Percentiles rank a stretch among this genome's conserved stretches.
Evolutionary conservation across 2,797 vertebrate genomes (phyloP).

Genomic region (Taeniopygia guttata): DNA sequence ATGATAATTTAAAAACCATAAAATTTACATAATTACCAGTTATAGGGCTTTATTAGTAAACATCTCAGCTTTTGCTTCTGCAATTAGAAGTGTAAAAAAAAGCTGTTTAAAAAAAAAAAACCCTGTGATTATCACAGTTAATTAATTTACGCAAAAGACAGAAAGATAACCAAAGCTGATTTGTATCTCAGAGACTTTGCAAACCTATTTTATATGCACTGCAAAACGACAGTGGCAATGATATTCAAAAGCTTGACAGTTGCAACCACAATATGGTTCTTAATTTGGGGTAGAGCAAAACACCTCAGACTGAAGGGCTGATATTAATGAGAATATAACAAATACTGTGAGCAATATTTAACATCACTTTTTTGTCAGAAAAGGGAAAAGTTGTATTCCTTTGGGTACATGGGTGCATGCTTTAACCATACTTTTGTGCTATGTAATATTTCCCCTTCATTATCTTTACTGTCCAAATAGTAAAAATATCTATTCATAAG

Average conservation of each 20-base stretch:
- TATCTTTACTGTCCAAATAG: background rate
- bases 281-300: background rate
- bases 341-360: background rate
- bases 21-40: slow-evolving; percentile 33
- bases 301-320: background rate
- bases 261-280: fast-evolving
- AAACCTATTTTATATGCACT: background rate
- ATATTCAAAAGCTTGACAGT: background rate
- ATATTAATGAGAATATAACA: background rate
- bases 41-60: background rate
- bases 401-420: background rate
- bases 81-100: slow-evolving; percentile 2
- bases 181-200: background rate
- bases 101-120: background rate
- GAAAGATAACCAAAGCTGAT: background rate
- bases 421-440: background rate
- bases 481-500: background rate
- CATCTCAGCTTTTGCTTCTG: background rate
- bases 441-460: background rate
- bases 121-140: background rate
- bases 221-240: background rate
- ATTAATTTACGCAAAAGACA: slow-evolving; percentile 1
- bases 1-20: background rate
- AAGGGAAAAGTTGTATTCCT: background rate
- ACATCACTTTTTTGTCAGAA: background rate